phyloP scores from a whole-genome alignment of 1,140 invertebrate genomes.

The Macrotrachela quadricornifera region DNA sequence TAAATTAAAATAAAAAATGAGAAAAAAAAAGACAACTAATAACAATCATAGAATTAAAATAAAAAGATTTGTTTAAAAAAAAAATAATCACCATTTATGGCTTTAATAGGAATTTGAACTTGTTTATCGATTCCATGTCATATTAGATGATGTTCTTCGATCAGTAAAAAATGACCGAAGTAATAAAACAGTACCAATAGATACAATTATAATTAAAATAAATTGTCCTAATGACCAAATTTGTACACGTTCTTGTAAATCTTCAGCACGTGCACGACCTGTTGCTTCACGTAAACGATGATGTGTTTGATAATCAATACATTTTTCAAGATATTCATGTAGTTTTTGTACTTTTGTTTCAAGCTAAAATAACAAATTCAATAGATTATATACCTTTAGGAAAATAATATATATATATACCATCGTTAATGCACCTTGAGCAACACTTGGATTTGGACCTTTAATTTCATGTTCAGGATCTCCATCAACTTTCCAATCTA shows the following conservation, averaged over 20 bases:
- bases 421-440: conserved; percentile 23
- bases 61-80: too few species aligned
- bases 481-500: too few species aligned
- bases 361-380: conserved; percentile 32
- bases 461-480: conserved; percentile 43
- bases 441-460: conserved; percentile 54
- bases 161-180: conserved; percentile 86
- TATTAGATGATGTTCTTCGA: conserved; percentile 28
- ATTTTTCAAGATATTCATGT: conserved; percentile 59
- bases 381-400: too few species aligned
- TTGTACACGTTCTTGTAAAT: conserved; percentile 73
- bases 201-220: conserved; percentile 54
- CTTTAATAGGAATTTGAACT: too few species aligned
- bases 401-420: conserved; percentile 1
- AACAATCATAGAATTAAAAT: too few species aligned
- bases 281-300: conserved; percentile 78
- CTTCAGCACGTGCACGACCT: conserved; percentile 74
- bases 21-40: too few species aligned
- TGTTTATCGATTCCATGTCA: too few species aligned
- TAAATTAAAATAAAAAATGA: too few species aligned
- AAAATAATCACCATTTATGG: too few species aligned
- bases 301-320: conserved; percentile 84
- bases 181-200: conserved; percentile 66
- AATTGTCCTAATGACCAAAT: conserved; percentile 78
- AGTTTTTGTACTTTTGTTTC: conserved; percentile 67